phyloP scores from a whole-genome alignment of 1,140 invertebrate genomes.

The Atopsyche davidsoni region DNA sequence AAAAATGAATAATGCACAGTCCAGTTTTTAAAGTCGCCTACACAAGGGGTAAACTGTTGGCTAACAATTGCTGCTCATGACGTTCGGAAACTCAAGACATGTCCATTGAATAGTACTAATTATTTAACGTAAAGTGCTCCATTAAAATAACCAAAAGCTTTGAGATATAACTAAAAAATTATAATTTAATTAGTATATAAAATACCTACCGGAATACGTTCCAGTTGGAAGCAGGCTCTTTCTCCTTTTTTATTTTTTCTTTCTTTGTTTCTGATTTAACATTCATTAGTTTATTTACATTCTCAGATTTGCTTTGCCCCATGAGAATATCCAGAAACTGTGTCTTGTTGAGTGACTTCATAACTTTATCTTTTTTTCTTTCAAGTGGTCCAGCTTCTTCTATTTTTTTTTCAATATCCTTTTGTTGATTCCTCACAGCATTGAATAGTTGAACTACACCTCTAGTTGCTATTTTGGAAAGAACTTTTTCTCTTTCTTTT shows the following conservation, averaged over 20 bases:
- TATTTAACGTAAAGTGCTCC: too few relatives aligned
- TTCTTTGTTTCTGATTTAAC: conserved; percentile 39
- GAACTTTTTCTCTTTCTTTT: conserved; percentile 64
- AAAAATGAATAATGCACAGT: too few relatives aligned
- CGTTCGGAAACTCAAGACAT: too few relatives aligned
- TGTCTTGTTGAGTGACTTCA: conserved; percentile 74
- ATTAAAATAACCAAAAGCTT: too few relatives aligned
- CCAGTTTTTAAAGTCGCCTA: too few relatives aligned
- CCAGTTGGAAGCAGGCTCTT: conserved; percentile 47
- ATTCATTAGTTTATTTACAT: conserved; percentile 47
- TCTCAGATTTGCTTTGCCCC: conserved; percentile 60
- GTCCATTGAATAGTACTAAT: too few relatives aligned
- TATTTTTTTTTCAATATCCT: conserved; percentile 66
- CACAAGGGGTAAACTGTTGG: too few relatives aligned
- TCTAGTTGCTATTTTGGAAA: conserved; percentile 81
- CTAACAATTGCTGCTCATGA: too few relatives aligned
- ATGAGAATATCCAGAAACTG: conserved; percentile 77
- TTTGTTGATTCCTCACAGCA: conserved; percentile 80
- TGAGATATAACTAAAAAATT: too few relatives aligned
- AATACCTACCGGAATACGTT: conserved; percentile 49
- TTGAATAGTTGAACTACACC: conserved; percentile 91
- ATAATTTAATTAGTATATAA: too few relatives aligned
- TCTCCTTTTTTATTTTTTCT: conserved; percentile 43
- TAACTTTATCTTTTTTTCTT: conserved; percentile 73
- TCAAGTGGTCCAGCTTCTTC: conserved; percentile 68